phyloP scores from a whole-genome alignment of 2,797 vertebrate species.

The Acrossocheilus fasciatus region DNA sequence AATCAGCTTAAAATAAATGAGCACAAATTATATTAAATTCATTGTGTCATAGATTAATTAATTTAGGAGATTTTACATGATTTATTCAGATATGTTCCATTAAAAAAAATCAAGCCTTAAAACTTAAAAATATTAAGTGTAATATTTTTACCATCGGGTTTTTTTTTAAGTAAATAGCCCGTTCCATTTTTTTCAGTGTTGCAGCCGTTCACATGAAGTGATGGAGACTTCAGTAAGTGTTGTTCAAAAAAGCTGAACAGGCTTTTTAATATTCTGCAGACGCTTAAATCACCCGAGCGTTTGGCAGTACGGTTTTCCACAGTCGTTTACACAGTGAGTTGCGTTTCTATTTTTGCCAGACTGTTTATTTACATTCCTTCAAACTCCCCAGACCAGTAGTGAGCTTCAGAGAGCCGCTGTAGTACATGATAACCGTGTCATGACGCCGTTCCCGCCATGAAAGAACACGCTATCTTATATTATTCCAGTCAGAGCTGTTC shows the following conservation, averaged over 20 bases:
- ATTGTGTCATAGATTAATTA: no score
- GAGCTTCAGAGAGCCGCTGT: neutral
- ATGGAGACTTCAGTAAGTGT: neutral
- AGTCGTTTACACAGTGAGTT: neutral
- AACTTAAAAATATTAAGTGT: no score
- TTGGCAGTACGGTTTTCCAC: neutral
- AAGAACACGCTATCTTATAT: neutral
- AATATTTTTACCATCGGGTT: no score
- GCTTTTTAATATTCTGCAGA: neutral
- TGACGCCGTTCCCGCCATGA: neutral
- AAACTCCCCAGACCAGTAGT: neutral
- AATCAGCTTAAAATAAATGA: no score
- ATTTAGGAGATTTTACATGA: no score
- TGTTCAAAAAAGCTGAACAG: neutral
- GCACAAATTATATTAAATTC: no score
- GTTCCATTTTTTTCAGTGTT: no score
- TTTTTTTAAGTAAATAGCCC: no score
- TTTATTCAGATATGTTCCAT: no score
- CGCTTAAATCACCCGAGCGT: neutral
- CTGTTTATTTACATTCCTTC: constrained; percentile 26
- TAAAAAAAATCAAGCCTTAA: no score
- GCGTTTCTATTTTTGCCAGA: neutral
- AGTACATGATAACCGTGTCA: neutral
- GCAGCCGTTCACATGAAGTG: neutral
- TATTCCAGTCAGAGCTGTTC: neutral